A percentile compares a stretch with the other conserved stretches of the same genome.
Evolutionary conservation across 2,888 invertebrate species (phyloP).

Genomic region (Leucania comma): DNA sequence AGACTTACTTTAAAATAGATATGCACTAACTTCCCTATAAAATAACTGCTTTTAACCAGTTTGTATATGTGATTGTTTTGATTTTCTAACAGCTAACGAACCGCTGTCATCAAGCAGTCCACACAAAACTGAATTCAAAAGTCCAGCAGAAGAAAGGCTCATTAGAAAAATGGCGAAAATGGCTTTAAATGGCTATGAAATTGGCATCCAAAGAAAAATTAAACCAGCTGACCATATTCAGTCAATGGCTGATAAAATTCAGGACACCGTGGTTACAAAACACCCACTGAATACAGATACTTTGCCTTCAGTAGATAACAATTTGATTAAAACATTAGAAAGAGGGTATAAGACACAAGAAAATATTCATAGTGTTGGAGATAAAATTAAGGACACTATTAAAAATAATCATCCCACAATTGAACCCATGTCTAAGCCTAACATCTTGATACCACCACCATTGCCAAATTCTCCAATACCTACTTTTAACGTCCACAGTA

Average conservation of each 20-base stretch:
- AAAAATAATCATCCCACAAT: conserved; percentile 77
- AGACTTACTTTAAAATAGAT: conserved; percentile 35
- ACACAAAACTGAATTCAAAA: conserved; percentile 85
- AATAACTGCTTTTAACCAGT: conserved; percentile 69
- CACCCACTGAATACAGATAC: conserved; percentile 86
- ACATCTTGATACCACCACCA: conserved; percentile 81
- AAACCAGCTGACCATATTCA: conserved; percentile 89
- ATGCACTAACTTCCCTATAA: conserved; percentile 59
- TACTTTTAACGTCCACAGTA: conserved; percentile 77
- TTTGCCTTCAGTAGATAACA: conserved; percentile 79
- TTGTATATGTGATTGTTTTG: conserved; percentile 77
- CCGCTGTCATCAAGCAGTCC: conserved; percentile 74
- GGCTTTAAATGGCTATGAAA: conserved; percentile 89
- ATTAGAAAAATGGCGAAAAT: conserved; percentile 89
- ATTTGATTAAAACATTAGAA: conserved; percentile 78
- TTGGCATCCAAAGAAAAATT: conserved; percentile 89
- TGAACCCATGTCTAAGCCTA: conserved; percentile 68
- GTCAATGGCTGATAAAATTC: conserved; percentile 89
- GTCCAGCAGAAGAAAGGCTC: conserved; percentile 88
- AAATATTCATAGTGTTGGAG: conserved; percentile 77
- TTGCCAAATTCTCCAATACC: conserved; percentile 85
- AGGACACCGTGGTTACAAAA: conserved; percentile 89
- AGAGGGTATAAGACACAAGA: conserved; percentile 79
- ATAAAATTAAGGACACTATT: conserved; percentile 82
- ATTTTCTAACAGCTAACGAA: conserved; percentile 88